Evolutionary conservation across 1,140 invertebrate genomes (phyloP).

Genomic region (Teleopsis dalmanni): DNA sequence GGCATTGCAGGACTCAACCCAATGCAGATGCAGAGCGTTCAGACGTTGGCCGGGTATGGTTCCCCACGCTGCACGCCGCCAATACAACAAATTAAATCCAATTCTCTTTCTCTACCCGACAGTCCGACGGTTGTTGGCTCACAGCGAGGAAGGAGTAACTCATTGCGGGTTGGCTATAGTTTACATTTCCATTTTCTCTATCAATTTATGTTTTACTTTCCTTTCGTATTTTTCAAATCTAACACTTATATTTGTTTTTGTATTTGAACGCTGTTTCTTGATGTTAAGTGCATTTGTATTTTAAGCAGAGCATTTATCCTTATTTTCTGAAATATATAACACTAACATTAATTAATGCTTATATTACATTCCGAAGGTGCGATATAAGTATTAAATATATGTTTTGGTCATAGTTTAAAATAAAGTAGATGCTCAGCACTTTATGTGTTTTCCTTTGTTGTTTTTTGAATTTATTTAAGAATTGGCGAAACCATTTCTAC

Average conservation of each 20-base stretch:
- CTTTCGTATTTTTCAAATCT: background rate
- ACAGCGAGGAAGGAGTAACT: constrained; percentile 74
- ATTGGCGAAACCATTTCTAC: no score
- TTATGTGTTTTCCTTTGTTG: no score
- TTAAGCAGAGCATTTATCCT: background rate
- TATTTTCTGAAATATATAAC: background rate
- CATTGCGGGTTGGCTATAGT: constrained; percentile 58
- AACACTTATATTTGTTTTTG: no score
- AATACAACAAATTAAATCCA: constrained; percentile 68
- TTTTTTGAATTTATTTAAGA: no score
- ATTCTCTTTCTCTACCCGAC: constrained; percentile 78
- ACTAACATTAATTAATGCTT: background rate
- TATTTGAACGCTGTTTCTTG: no score
- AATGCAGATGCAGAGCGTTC: constrained; percentile 46
- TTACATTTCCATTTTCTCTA: constrained; percentile 5
- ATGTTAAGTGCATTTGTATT: background rate
- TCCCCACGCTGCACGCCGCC: constrained; percentile 62
- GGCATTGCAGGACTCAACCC: constrained; percentile 46
- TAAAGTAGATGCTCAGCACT: no score
- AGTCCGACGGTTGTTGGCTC: constrained; percentile 71
- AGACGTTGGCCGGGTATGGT: constrained; percentile 55
- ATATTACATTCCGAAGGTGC: background rate
- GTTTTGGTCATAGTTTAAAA: no score
- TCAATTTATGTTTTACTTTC: background rate
- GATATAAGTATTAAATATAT: no score